Conservation (phyloP, 2,797 vertebrate genomes). For the Austrolebias charrua region DNA sequence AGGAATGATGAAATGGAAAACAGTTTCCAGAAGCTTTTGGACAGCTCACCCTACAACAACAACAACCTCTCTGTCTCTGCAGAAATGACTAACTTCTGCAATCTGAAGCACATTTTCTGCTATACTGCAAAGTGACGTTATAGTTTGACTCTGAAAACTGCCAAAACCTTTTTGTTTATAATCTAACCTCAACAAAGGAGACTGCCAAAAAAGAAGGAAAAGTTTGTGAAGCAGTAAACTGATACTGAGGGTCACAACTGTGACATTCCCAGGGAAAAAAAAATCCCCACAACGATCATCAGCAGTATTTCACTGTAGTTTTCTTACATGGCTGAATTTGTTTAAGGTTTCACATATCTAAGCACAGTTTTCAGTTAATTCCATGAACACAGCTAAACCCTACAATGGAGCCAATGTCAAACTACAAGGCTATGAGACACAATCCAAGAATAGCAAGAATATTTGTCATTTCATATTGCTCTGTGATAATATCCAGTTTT, state of each 20-base stretch:
- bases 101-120: conserved; percentile 6
- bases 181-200: conserved; percentile 47
- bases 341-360: conserved; percentile 40
- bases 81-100: conserved; percentile 9
- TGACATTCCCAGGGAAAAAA: conserved; percentile 39
- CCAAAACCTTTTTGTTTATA: conserved; percentile 37
- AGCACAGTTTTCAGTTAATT: conserved; percentile 46
- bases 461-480: conserved; percentile 53
- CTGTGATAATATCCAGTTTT: conserved; percentile 47
- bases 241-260: conserved; percentile 30
- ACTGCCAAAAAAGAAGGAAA: conserved; percentile 33
- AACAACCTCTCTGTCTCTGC: conserved; percentile 2
- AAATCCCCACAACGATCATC: conserved; percentile 46
- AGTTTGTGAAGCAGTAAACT: conserved; percentile 33
- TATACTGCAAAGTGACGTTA: conserved; percentile 12
- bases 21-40: conserved; percentile 25
- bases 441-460: conserved; percentile 56
- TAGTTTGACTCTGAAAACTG: conserved; percentile 35
- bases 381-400: conserved; percentile 27
- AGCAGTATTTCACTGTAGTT: conserved; percentile 50
- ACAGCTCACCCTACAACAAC: conserved; percentile 2
- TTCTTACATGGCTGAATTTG: conserved; percentile 33
- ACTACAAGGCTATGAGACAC: conserved; percentile 23
- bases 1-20: conserved; percentile 20
- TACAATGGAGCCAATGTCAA: conserved; percentile 32